phyloP scores from a whole-genome alignment of 2,888 invertebrate genomes.

The Caenorhabditis macrosperma region DNA sequence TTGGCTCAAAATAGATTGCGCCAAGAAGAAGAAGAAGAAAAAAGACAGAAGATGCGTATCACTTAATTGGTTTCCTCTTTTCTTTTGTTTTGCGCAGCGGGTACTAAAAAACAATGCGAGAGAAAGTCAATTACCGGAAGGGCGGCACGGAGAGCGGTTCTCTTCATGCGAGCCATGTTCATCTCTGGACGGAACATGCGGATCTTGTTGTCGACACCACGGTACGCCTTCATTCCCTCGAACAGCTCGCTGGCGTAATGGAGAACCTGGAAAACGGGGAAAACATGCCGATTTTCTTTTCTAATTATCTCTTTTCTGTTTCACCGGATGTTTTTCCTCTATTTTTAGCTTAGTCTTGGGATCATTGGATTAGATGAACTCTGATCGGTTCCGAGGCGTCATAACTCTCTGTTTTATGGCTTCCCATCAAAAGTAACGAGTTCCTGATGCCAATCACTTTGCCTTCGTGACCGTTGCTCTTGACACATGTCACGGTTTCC shows the following conservation, averaged over 20 bases:
- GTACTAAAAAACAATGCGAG: background rate
- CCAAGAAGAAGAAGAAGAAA: constrained; percentile 22
- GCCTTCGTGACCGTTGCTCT: constrained; percentile 11
- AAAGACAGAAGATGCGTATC: constrained; percentile 47
- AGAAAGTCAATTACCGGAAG: constrained; percentile 84
- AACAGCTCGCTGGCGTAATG: constrained; percentile 86
- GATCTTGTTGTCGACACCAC: constrained; percentile 92
- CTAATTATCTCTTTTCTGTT: constrained; percentile 34
- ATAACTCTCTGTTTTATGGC: too few species aligned
- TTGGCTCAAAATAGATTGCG: constrained; percentile 24
- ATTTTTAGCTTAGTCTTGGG: background rate
- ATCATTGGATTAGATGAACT: too few species aligned
- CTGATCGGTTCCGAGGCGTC: too few species aligned
- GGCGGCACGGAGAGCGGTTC: constrained; percentile 89
- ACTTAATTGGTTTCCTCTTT: constrained; percentile 48
- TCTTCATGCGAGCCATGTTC: constrained; percentile 94
- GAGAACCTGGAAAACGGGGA: constrained; percentile 71
- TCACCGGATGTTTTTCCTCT: background rate
- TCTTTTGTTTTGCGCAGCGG: constrained; percentile 14
- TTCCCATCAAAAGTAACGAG: too few species aligned
- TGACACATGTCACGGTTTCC: constrained; percentile 11
- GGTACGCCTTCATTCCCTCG: constrained; percentile 97
- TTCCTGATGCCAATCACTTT: too few species aligned
- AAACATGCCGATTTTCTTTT: background rate
- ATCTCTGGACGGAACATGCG: constrained; percentile 94